Evolutionary conservation across 2,113 vertebrate genomes (phyloP).

Genomic region (Hippocampus mohnikei): DNA sequence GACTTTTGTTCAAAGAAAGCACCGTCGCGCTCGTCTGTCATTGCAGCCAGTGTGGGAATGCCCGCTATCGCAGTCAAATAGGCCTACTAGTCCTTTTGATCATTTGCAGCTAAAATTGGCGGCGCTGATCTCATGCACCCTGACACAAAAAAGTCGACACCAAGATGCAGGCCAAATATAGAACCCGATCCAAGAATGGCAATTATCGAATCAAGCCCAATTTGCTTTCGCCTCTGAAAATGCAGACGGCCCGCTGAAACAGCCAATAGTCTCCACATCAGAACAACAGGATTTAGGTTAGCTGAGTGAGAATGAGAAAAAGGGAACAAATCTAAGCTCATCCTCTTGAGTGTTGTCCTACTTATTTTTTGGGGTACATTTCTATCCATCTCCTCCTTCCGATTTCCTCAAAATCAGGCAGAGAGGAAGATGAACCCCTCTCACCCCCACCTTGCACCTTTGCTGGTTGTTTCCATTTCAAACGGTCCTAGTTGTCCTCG

Average conservation of each 20-base stretch:
- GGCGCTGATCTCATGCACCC: conserved; percentile 17
- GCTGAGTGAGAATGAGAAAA: conserved; percentile 36
- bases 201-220: conserved; percentile 22
- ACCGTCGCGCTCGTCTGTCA: not conserved
- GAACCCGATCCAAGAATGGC: conserved; percentile 27
- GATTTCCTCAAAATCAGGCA: conserved; percentile 44
- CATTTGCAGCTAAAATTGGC: conserved; percentile 31
- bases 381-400: conserved; percentile 40
- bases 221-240: conserved; percentile 41
- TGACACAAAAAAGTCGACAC: conserved; percentile 37
- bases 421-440: conserved; percentile 37
- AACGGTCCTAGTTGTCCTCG: conserved; percentile 40
- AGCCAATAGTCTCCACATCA: conserved; percentile 17
- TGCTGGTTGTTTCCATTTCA: conserved; percentile 54
- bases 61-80: conserved; percentile 14
- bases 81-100: conserved; percentile 16
- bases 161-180: conserved; percentile 41
- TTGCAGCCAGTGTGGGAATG: conserved; percentile 1
- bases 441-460: conserved; percentile 23
- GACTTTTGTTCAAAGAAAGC: conserved; percentile 6
- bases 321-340: conserved; percentile 36
- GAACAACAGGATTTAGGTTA: conserved; percentile 42
- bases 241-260: conserved; percentile 1
- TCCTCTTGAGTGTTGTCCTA: conserved; percentile 43
- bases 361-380: conserved; percentile 19